Percentiles rank a stretch among this genome's conserved stretches.
Conservation (phyloP, 2,888 invertebrate species). For the Sphaerophoria taeniata region DNA sequence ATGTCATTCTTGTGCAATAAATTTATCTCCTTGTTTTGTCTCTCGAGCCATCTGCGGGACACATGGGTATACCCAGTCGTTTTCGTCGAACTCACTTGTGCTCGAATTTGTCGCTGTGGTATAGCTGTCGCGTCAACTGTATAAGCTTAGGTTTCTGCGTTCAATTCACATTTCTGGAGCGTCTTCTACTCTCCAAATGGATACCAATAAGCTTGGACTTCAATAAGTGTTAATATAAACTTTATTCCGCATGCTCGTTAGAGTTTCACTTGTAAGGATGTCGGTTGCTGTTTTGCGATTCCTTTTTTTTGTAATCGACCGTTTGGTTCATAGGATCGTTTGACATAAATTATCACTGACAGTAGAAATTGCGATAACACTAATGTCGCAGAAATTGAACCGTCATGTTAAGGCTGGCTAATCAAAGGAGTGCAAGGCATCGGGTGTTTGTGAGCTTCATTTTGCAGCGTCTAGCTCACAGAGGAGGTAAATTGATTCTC, state of each 20-base stretch:
- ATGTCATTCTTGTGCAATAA: slow-evolving; percentile 64
- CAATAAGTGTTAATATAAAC: slow-evolving; percentile 59
- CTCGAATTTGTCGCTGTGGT: too few species aligned
- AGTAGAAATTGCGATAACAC: slow-evolving; percentile 46
- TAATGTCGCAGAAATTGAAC: slow-evolving; percentile 44
- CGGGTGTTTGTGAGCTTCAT: too few species aligned
- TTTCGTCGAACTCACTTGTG: too few species aligned
- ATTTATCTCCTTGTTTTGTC: slow-evolving; percentile 58
- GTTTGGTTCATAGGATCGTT: slow-evolving; percentile 37
- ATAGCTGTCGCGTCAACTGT: slow-evolving; percentile 18
- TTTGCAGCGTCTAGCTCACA: slow-evolving; percentile 19
- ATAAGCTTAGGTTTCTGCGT: slow-evolving; percentile 13
- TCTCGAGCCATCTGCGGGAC: slow-evolving; percentile 51
- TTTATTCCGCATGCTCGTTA: slow-evolving; percentile 14
- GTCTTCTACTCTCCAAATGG: slow-evolving; percentile 55
- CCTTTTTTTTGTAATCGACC: not conserved
- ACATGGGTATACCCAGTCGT: slow-evolving; percentile 17
- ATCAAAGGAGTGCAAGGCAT: too few species aligned
- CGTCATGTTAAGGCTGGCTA: too few species aligned
- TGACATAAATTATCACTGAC: slow-evolving; percentile 71
- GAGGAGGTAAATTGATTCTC: too few species aligned
- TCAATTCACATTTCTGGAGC: slow-evolving; percentile 41
- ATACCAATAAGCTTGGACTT: slow-evolving; percentile 56
- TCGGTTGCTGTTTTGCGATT: slow-evolving; percentile 1
- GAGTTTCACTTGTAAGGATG: slow-evolving; percentile 33